Percentiles rank a stretch among this genome's conserved stretches.
Conservation (phyloP, 2,888 invertebrate genomes). For the Himalopsyche kuldschensis region DNA sequence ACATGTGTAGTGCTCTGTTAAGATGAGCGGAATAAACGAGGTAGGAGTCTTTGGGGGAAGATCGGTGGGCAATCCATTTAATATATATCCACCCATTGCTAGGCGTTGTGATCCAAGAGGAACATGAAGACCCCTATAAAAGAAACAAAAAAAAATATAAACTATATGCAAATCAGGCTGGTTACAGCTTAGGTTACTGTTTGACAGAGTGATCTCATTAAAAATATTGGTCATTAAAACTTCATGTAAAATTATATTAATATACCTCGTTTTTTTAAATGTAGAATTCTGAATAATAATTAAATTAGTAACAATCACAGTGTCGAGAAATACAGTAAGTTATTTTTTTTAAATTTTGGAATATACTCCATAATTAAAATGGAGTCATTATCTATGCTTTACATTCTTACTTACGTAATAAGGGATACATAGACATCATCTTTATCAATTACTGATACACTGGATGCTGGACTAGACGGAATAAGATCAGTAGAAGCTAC, state of each 20-base stretch:
- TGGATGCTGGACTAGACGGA: slow-evolving; percentile 55
- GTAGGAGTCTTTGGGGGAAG: slow-evolving; percentile 39
- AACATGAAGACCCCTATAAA: slow-evolving; percentile 58
- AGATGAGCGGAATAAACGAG: slow-evolving; percentile 48
- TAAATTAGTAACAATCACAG: no score
- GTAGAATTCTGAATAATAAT: no score
- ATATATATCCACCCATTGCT: slow-evolving; percentile 56
- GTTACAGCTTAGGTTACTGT: no score
- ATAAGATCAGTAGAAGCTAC: slow-evolving; percentile 44
- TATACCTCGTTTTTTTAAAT: no score
- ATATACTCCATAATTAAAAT: not conserved
- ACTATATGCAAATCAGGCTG: no score
- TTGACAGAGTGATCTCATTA: no score
- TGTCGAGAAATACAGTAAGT: not conserved
- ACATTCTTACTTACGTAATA: slow-evolving; percentile 59
- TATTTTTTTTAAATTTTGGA: no score
- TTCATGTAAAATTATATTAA: no score
- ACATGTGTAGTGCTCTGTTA: slow-evolving; percentile 45
- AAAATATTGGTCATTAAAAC: no score
- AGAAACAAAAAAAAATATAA: slow-evolving; percentile 8
- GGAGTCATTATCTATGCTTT: not conserved
- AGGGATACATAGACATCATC: slow-evolving; percentile 69
- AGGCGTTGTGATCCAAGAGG: slow-evolving; percentile 57
- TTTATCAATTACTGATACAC: slow-evolving; percentile 67
- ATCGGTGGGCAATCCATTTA: slow-evolving; percentile 49